Evolutionary conservation across 2,797 vertebrate species (phyloP).

Genomic region (Epinephelus coioides): DNA sequence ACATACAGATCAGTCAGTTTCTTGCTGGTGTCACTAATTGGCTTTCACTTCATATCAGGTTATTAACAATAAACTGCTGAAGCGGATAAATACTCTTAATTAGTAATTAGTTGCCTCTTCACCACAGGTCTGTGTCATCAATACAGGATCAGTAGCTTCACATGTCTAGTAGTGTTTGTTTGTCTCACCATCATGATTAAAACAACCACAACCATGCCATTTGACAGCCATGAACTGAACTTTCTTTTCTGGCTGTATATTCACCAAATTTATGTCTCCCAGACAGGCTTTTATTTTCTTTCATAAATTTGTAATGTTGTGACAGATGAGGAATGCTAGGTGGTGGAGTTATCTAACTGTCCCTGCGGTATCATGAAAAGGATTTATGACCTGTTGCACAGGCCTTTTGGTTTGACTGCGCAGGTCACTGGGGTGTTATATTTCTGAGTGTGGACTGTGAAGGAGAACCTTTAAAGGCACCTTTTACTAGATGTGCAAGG

Average conservation of each 20-base stretch:
- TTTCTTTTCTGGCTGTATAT: conserved; percentile 12
- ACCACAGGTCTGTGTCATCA: neutral
- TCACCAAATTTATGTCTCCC: conserved; percentile 23
- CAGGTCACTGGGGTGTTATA: conserved; percentile 31
- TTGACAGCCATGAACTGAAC: conserved; percentile 23
- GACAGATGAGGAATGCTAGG: conserved; percentile 49
- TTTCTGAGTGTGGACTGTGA: conserved; percentile 28
- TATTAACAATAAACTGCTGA: neutral
- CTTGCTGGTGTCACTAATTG: neutral
- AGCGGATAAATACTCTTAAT: conserved; percentile 15
- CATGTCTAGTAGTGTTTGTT: neutral
- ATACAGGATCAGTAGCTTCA: neutral
- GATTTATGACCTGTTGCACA: conserved; percentile 51
- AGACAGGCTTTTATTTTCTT: conserved; percentile 50
- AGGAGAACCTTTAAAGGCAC: neutral
- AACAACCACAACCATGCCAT: conserved; percentile 3
- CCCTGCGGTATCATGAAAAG: conserved; percentile 45
- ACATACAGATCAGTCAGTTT: neutral
- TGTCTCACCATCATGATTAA: neutral
- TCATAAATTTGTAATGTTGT: conserved; percentile 53
- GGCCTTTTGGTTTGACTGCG: conserved; percentile 26
- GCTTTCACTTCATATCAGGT: neutral
- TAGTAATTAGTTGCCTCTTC: conserved; percentile 15
- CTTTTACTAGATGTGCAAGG: neutral
- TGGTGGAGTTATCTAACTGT: conserved; percentile 43